These are phyloP conservation scores for Lepidocyrtinus sp. DNA, from an alignment of 2,888 invertebrate genomes.

Conservation along the genomic window DNA sequence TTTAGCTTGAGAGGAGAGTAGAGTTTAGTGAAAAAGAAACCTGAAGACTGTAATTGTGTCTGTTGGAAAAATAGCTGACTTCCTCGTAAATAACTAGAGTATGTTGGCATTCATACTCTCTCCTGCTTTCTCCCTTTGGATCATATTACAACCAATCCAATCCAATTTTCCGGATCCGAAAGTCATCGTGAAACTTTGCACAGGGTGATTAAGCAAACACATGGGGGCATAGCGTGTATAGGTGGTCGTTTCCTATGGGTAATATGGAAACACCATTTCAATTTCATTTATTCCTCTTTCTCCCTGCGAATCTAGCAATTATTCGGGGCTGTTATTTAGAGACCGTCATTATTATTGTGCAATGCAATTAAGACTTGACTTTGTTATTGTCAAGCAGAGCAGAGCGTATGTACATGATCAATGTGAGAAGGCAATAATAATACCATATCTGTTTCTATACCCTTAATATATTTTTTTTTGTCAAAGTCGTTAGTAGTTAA, in stretches of 20 bases:
- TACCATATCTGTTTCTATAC: background rate
- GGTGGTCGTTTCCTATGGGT: background rate
- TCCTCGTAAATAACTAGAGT: background rate
- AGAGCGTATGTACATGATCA: slow-evolving; percentile 5
- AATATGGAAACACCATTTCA: slow-evolving; percentile 15
- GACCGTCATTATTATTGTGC: slow-evolving; percentile 31
- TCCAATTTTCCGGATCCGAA: slow-evolving; percentile 5
- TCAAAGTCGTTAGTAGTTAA: background rate
- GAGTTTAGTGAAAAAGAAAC: slow-evolving; percentile 2
- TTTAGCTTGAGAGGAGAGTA: too few species aligned
- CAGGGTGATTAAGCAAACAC: slow-evolving; percentile 17
- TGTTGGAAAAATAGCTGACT: background rate
- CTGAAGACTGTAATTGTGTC: slow-evolving; percentile 18
- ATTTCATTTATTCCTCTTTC: slow-evolving; percentile 13
- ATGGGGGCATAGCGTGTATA: background rate
- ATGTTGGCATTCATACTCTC: background rate
- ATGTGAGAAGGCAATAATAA: background rate
- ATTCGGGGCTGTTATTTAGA: slow-evolving; percentile 13
- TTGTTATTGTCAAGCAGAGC: slow-evolving; percentile 48
- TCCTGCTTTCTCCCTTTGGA: slow-evolving; percentile 9
- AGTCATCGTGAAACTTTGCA: slow-evolving; percentile 4
- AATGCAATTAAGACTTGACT: slow-evolving; percentile 44
- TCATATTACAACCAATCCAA: slow-evolving; percentile 13
- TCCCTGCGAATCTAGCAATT: slow-evolving; percentile 3
- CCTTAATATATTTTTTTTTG: too few species aligned